Evolutionary conservation across 2,113 vertebrate species (phyloP), one percentile per base, ranked within the genome.

Genomic region (Amphiprion percula): DNA sequence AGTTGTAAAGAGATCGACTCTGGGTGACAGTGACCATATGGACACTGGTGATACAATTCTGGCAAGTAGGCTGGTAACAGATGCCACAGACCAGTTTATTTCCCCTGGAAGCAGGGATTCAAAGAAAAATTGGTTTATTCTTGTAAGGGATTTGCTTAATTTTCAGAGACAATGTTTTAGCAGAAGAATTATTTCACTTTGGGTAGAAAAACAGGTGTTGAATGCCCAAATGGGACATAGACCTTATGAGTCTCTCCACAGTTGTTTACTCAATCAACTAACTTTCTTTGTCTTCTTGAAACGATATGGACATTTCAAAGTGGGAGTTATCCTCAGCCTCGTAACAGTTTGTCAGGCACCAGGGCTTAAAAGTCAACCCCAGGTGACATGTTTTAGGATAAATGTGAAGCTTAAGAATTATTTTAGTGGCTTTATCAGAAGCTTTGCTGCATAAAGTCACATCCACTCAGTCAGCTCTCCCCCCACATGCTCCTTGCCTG

Each of bases 21-120:
- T 19, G 64, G 61, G 73, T 91, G 90, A 79, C 81, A 86, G 80
- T 87, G 85, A 82, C 88, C 90, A 91, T 91, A 92, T 93, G 91
- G 92, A 86, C 89, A 79, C 62, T 73, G 73, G 77, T 75, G 79
- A 87, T 76, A 81, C 46, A 67, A 78, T 79, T 82, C 79, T 87
- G 85, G 75, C 80, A 72, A 81, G 84, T 82, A 50, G 77, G 79
- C 79, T 79, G 55, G 67, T 54, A 92, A 81, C 92, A 94, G 91
- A 90, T 94, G 91, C 86, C 74, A 46, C 47, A 58, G 73, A 85
- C 75, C 78, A 77, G 79, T 90, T 90, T 90, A 82, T 88, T 91
- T 90, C 85, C 86, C 68, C 72, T 64, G 56, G 44, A 76, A 89
- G 79, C 68, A 23, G 19, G 4, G 60, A 82, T 74, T 80, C 46